Conservation (phyloP, 2,113 vertebrate species). For the Cranoglanis bouderius region DNA sequence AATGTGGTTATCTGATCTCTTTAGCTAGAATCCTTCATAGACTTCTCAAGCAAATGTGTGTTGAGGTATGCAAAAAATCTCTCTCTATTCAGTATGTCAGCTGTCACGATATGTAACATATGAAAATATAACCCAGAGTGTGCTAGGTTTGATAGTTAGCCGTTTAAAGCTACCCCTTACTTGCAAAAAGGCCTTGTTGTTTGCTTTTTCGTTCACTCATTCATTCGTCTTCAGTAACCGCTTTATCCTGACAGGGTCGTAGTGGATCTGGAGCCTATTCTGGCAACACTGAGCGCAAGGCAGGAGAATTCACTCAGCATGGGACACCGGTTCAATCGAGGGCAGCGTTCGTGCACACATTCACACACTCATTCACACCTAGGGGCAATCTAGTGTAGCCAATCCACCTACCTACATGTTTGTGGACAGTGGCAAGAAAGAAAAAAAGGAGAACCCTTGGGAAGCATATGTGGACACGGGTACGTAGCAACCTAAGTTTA, state of each 20-base stretch:
- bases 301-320: neutral
- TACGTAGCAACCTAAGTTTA: neutral
- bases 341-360: neutral
- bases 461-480: neutral
- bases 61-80: constrained; percentile 7
- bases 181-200: neutral
- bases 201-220: neutral
- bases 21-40: neutral
- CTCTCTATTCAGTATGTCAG: neutral
- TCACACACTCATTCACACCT: neutral
- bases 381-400: neutral
- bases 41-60: neutral
- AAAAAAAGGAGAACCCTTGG: neutral
- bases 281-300: neutral
- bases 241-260: neutral
- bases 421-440: neutral
- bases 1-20: neutral
- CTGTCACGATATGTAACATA: neutral
- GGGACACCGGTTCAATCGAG: neutral
- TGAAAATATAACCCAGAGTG: constrained; percentile 8
- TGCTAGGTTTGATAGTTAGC: neutral
- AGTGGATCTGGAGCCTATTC: neutral
- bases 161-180: neutral
- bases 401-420: neutral
- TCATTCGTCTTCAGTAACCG: neutral